Conservation (phyloP, 1,140 invertebrate species). For the Mesaphorura yosii region DNA sequence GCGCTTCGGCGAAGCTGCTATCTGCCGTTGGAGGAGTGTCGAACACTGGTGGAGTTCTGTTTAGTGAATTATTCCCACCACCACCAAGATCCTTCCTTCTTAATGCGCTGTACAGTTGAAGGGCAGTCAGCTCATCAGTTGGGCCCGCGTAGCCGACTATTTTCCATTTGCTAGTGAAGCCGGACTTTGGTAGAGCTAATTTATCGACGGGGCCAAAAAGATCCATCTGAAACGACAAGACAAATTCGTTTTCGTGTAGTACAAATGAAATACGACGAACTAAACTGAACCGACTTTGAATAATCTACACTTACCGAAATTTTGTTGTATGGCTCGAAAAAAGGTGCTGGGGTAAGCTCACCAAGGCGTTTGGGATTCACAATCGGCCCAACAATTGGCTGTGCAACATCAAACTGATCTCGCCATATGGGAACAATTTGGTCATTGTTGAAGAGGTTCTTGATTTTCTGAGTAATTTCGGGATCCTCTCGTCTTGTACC, state of each 20-base stretch:
- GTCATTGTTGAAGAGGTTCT: background rate
- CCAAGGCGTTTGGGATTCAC: conserved; percentile 6
- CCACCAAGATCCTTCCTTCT: too few relatives aligned
- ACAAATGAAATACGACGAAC: background rate
- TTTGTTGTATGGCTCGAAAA: background rate
- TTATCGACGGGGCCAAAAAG: conserved; percentile 3
- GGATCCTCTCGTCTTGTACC: background rate
- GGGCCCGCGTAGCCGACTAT: conserved; percentile 15
- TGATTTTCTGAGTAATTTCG: background rate
- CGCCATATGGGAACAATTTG: conserved; percentile 18
- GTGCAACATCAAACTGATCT: background rate
- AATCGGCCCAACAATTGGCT: conserved; percentile 1
- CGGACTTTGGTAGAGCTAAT: background rate
- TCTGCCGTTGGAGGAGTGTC: too few relatives aligned
- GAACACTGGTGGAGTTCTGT: too few relatives aligned
- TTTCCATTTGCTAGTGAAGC: background rate
- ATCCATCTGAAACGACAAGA: conserved; percentile 3
- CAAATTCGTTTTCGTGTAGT: background rate
- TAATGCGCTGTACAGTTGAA: too few relatives aligned
- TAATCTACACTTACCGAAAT: conserved; percentile 7
- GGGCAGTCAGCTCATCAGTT: background rate
- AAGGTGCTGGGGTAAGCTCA: background rate
- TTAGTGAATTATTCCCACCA: too few relatives aligned
- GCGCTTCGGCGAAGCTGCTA: too few relatives aligned
- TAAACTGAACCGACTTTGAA: background rate